These are phyloP conservation scores for Lepidurus apus DNA, from an alignment of 1,140 invertebrate genomes.

Conservation along the genomic window DNA sequence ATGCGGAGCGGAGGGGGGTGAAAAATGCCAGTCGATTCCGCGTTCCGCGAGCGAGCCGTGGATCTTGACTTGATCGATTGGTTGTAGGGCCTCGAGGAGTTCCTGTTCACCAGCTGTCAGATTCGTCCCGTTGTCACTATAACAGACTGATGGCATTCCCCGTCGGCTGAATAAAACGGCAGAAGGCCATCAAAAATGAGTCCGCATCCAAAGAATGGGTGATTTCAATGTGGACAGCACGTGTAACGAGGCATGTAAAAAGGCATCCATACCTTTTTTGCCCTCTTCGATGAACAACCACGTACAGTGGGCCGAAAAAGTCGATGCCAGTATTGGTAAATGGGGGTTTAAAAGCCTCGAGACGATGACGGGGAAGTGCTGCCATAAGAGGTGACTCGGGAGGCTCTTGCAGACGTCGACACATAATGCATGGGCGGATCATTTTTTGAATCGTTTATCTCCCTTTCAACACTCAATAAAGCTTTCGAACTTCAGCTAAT, in stretches of 20 bases:
- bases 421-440: conserved; percentile 33
- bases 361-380: neutral
- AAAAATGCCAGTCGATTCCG: conserved; percentile 28
- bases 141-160: conserved; percentile 37
- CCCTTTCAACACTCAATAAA: conserved; percentile 31
- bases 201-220: conserved; percentile 37
- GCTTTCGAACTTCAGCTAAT: conserved; percentile 24
- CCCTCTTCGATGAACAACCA: conserved; percentile 33
- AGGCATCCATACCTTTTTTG: conserved; percentile 40
- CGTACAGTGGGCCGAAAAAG: conserved; percentile 35
- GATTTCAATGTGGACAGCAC: conserved; percentile 42
- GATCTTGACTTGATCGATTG: conserved; percentile 30
- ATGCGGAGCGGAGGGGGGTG: conserved; percentile 29
- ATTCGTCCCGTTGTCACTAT: conserved; percentile 43
- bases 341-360: neutral
- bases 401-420: conserved; percentile 33
- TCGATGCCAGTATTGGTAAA: conserved; percentile 34
- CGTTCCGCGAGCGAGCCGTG: neutral
- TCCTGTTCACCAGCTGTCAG: conserved; percentile 39
- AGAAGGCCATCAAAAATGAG: conserved; percentile 38
- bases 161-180: conserved; percentile 38
- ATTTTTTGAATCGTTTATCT: conserved; percentile 27
- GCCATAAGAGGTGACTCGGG: conserved; percentile 28
- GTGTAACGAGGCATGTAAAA: conserved; percentile 39
- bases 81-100: conserved; percentile 29